Base-by-base conservation (phyloP, 2,797 vertebrate genomes). In the Kryptolebias ocellatus region DNA sequence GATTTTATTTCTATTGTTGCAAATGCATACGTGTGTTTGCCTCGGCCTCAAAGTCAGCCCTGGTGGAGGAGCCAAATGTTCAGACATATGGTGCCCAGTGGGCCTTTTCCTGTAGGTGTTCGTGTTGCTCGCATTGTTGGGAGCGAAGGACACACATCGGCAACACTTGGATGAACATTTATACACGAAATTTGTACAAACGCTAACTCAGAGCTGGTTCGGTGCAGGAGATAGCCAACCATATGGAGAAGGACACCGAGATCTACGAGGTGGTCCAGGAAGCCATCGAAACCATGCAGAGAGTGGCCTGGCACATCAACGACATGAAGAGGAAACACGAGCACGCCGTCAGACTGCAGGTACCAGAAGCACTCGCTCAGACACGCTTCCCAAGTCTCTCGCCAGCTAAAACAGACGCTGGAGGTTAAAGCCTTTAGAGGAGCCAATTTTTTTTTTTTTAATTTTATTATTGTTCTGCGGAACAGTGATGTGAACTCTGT, bases 241-340 rank as follows among this genome's bases (percentile, higher is more conserved):
- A 96, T 91, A 95, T 99, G 80, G 96, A 99, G 88, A 98, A 98
- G 88, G 95, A 96, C 90, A 97, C 97, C 0, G 96, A 98, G 75
- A 96, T 95, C 39, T 96, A 96, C 0, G 96, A 98, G 28, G 95
- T 99, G 27, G 96, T 99, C 73, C 95, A 96, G 52, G 96, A 99
- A 59, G 97, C 98, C 45, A 98, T 99, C 39, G 96, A 98, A 82
- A 99, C 97, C 4, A 99, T 99, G 98, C 98, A 99, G 92, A 94
- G 97, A 27, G 98, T 99, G 44, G 98, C 98, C 18, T 98, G 97
- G 96, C 96, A 99, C 89, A 99, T 99, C 91, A 99, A 99, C 49
- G 97, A 99, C 90, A 99, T 99, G 98, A 99, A 99, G 91, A 95
- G 98, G 88, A 99, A 97, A 50, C 98, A 99, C 0, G 98, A 99